These are phyloP conservation scores for Hypomecis atomaria DNA, from an alignment of 2,888 invertebrate genomes.

Conservation along the genomic window DNA sequence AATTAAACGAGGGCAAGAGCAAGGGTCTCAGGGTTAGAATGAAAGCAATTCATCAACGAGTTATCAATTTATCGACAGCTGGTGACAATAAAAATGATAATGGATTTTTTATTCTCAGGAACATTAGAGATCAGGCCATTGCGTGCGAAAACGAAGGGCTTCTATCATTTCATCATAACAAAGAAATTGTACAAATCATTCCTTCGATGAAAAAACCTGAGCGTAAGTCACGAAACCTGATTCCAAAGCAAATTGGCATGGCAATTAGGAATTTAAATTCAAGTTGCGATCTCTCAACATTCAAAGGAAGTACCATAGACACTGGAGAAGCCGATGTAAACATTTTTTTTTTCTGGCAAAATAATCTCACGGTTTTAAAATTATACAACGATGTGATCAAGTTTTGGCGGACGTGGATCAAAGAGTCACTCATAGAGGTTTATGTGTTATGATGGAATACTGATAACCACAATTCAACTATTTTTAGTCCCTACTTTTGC, in stretches of 20 bases:
- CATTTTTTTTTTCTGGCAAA: neutral
- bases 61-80: constrained; percentile 4
- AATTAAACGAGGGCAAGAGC: neutral
- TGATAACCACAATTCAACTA: neutral
- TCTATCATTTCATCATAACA: constrained; percentile 12
- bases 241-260: constrained; percentile 22
- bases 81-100: constrained; percentile 2
- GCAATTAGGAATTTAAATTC: constrained; percentile 35
- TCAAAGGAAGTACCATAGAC: constrained; percentile 27
- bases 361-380: constrained; percentile 7
- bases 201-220: constrained; percentile 9
- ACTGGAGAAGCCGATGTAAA: neutral
- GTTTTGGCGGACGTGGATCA: too few species aligned
- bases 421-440: too few species aligned
- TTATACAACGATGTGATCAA: too few species aligned
- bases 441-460: neutral
- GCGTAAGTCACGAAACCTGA: constrained; percentile 20
- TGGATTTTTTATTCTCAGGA: neutral
- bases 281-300: constrained; percentile 28
- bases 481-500: neutral
- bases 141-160: constrained; percentile 14
- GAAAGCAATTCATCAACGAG: constrained; percentile 1
- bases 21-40: constrained; percentile 9
- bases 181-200: constrained; percentile 10
- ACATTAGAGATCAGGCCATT: constrained; percentile 10